These are phyloP conservation scores for Lasioglossum marginatum DNA, from an alignment of 2,888 invertebrate species.

Conservation along the genomic window DNA sequence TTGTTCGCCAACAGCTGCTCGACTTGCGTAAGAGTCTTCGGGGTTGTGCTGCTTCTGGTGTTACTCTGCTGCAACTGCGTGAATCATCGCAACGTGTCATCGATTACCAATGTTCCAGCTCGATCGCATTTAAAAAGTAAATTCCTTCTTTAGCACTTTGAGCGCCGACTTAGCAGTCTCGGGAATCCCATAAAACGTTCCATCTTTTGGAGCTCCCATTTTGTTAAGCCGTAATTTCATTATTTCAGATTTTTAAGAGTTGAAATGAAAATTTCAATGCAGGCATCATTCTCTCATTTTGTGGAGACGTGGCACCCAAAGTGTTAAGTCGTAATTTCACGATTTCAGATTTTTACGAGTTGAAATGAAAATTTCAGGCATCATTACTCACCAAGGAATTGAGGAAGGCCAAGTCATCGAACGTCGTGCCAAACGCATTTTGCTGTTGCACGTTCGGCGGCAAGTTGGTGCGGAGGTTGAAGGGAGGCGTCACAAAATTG, in stretches of 20 bases:
- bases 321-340: too few species aligned
- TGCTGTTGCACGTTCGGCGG: slow-evolving; percentile 69
- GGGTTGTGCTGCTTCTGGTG: slow-evolving; percentile 67
- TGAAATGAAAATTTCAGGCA: too few species aligned
- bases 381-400: slow-evolving; percentile 86
- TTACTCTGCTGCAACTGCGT: slow-evolving; percentile 78
- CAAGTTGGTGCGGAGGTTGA: slow-evolving; percentile 16
- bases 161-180: neutral
- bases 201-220: too few species aligned
- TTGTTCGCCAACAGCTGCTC: slow-evolving; percentile 82
- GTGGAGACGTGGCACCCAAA: too few species aligned
- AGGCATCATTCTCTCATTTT: too few species aligned
- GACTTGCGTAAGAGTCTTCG: slow-evolving; percentile 80
- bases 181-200: neutral
- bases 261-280: too few species aligned
- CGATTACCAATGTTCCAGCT: neutral
- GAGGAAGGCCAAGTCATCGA: slow-evolving; percentile 87
- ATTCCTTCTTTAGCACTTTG: neutral
- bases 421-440: slow-evolving; percentile 80
- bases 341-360: too few species aligned
- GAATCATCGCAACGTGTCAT: slow-evolving; percentile 7
- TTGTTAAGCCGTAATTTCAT: too few species aligned
- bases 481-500: slow-evolving; percentile 22
- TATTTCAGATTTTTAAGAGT: too few species aligned
- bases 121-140: neutral